phyloP scores from a whole-genome alignment of 2,888 invertebrate species.

The Troides oblongomaculatus region DNA sequence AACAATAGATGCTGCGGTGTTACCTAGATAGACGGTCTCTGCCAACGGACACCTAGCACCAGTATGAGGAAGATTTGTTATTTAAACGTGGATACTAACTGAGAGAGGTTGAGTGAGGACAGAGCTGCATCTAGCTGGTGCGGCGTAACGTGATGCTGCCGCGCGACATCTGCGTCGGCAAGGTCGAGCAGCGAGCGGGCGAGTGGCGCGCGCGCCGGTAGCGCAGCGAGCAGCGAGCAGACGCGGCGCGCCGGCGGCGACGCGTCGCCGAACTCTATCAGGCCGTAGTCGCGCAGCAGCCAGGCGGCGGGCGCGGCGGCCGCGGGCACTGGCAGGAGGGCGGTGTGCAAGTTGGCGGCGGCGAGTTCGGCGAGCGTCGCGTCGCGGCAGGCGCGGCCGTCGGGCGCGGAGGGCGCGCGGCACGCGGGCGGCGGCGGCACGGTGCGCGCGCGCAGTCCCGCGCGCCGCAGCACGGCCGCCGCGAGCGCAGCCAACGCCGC shows the following conservation, averaged over 20 bases:
- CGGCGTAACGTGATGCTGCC: conserved; percentile 38
- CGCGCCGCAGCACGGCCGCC: conserved; percentile 42
- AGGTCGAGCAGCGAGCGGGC: conserved; percentile 59
- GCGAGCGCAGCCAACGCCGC: conserved; percentile 35
- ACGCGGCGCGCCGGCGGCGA: conserved; percentile 50
- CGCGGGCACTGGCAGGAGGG: conserved; percentile 47
- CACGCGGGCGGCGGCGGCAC: conserved; percentile 37
- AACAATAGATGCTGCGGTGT: too few relatives aligned
- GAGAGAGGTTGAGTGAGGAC: conserved; percentile 4
- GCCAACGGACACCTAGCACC: not conserved
- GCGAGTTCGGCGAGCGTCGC: conserved; percentile 39
- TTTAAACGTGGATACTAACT: not conserved
- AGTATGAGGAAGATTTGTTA: not conserved
- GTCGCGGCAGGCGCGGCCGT: conserved; percentile 37
- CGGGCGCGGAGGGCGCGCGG: conserved; percentile 34
- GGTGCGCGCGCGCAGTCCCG: conserved; percentile 37
- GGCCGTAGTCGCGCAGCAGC: conserved; percentile 52
- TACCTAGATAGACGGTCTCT: too few relatives aligned
- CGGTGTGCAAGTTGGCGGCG: conserved; percentile 41
- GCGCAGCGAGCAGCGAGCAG: conserved; percentile 40
- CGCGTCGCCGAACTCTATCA: conserved; percentile 57
- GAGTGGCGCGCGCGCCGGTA: conserved; percentile 34
- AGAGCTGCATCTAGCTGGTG: conserved; percentile 19
- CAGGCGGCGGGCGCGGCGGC: conserved; percentile 41
- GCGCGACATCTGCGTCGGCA: conserved; percentile 41